Evolutionary conservation across 2,113 vertebrate species (phyloP).

Genomic region (Protobothrops mucrosquamatus): DNA sequence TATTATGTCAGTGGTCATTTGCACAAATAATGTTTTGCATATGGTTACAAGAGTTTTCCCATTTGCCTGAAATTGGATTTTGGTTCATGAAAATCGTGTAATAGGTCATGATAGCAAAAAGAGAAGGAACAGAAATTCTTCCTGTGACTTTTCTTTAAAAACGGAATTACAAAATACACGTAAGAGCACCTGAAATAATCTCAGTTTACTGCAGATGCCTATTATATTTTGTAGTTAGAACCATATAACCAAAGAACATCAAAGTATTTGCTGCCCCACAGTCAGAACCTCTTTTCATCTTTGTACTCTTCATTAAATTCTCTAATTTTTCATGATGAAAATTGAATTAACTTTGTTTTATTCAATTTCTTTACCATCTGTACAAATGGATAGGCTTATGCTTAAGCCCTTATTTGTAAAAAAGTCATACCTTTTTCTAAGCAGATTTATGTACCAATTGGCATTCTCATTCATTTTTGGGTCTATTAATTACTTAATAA

Average conservation of each 20-base stretch:
- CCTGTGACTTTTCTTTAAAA: background rate
- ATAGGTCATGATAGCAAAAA: background rate
- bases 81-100: background rate
- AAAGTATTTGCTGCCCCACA: background rate
- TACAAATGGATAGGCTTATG: background rate
- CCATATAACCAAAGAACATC: background rate
- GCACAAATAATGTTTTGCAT: background rate
- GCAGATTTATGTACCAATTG: background rate
- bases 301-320: background rate
- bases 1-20: background rate
- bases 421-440: background rate
- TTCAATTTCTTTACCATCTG: background rate
- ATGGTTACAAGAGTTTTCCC: background rate
- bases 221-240: background rate
- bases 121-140: background rate
- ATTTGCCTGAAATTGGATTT: background rate
- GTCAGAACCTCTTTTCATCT: background rate
- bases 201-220: background rate
- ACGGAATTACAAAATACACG: background rate
- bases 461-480: background rate
- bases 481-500: background rate
- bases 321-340: background rate
- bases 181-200: background rate
- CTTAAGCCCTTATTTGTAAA: background rate
- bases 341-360: background rate